Base-by-base conservation (phyloP, 2,888 invertebrate species). In the Patella depressa region DNA sequence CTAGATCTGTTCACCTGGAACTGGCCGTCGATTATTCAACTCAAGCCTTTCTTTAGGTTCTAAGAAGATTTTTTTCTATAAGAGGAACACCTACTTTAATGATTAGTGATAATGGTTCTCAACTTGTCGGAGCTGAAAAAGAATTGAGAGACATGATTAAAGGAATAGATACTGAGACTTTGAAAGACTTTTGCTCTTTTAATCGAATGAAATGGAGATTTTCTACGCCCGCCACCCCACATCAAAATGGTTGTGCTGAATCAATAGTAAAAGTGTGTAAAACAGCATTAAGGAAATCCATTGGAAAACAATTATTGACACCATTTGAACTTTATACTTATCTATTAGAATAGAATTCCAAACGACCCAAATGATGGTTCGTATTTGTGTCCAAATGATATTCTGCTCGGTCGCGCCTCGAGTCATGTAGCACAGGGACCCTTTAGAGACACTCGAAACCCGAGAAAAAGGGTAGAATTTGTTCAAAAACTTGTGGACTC, bases 251-350 rank as follows among this genome's bases (percentile, higher is more conserved):
- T 19, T 17, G 65, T 3, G 65, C 19, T 65, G 65, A 65, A 65
- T 65, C 65, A 65, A 65, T 65, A 19, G 65, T 65, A 2, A 65
- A 65, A 65, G 65, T 19, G n/a, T 65, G 65, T 65, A 65, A 65
- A 65, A 65, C 65, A 19, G 65, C 65, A 9, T 19, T 65, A 9
- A 65, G 19, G 1, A 65, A 65, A 65, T 65, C 65, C 11, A n/a
- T 65, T 65, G 19, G 65, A 19, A 19, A 65, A 17, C 65, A 65
- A 14, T 65, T 65, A 15, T 14, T 65, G 65, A 65, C n/a, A 19
- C 19, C 19, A 12, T 65, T 65, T 65, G 65, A 65, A 19, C 65
- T 15, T 19, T 65, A 65, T 65, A 17, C 59, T 65, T 65, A 65
- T 15, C 59, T 65, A 11, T 15, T 65, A 0, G 59, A 65, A 65